Percentiles rank a stretch among this genome's conserved stretches.
Evolutionary conservation across 1,140 invertebrate species (phyloP).

Genomic region (Sweltsa coloradensis): DNA sequence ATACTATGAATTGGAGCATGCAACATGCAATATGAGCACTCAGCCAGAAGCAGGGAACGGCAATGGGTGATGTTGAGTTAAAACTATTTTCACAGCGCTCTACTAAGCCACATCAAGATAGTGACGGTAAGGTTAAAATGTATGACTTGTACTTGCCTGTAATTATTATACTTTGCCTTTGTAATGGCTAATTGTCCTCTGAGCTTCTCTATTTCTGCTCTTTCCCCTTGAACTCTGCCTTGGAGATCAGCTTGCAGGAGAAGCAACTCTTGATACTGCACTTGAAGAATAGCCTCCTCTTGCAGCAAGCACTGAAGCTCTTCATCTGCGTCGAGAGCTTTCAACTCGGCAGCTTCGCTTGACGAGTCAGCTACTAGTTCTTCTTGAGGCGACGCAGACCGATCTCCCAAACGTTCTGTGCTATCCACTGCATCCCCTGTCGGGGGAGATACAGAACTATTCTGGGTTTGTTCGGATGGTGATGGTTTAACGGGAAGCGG

Average conservation of each 20-base stretch:
- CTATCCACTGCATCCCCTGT: constrained; percentile 21
- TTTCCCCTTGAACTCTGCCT: constrained; percentile 48
- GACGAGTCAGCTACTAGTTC: not conserved
- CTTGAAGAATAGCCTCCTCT: constrained; percentile 28
- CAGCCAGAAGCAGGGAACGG: not conserved
- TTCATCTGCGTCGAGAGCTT: constrained; percentile 7
- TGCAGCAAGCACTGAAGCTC: constrained; percentile 15
- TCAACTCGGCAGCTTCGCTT: constrained; percentile 8
- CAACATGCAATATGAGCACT: not conserved
- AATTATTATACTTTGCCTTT: constrained; percentile 9
- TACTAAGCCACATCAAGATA: not conserved
- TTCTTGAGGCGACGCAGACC: not conserved
- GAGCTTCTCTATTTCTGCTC: constrained; percentile 50
- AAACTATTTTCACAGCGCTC: not conserved
- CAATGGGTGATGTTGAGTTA: not conserved
- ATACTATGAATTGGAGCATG: not conserved
- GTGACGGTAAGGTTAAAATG: not conserved
- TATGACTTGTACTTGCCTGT: constrained; percentile 11
- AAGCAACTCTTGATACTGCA: constrained; percentile 53
- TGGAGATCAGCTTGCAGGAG: constrained; percentile 48
- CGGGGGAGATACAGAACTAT: not conserved
- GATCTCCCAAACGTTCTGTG: not conserved
- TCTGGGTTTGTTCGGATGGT: not conserved
- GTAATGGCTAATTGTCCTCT: constrained; percentile 7
- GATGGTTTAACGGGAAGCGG: constrained; percentile 20